Evolutionary conservation across 2,113 vertebrate genomes (phyloP), one percentile per base, ranked within the genome.

Genomic region (Trinectes maculatus): DNA sequence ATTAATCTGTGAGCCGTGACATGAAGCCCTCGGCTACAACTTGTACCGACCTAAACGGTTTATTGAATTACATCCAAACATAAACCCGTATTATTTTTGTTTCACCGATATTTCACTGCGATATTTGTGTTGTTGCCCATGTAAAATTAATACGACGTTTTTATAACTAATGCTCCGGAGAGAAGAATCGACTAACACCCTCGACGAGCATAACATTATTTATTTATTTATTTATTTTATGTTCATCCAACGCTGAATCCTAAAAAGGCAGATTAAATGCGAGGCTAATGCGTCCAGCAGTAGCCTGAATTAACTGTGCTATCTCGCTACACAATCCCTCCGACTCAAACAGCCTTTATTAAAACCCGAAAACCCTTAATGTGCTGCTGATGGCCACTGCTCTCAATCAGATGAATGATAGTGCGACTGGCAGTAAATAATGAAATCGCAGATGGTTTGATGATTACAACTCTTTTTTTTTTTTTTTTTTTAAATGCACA

Each of bases 1-100:
- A 65, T 80, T 72, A 60, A 57, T 53, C 43, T 76, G 29, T 48
- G 13, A 46, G 33, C 18, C 34, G 9, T 26, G 42, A 52, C 39
- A 70, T 26, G 36, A 60, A 72, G 21, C 13, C n/a, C 8, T 31
- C 18, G 44, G 36, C 34, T 33, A 3, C 31, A 56, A 0, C 37
- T 31, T 33, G 44, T n/a, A n/a, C n/a, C n/a, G n/a, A n/a, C n/a
- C n/a, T n/a, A n/a, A n/a, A n/a, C n/a, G n/a, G n/a, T n/a, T n/a
- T n/a, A n/a, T n/a, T n/a, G n/a, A n/a, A n/a, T n/a, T n/a, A n/a
- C n/a, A n/a, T n/a, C n/a, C n/a, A n/a, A n/a, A n/a, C n/a, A n/a
- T n/a, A n/a, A n/a, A n/a, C n/a, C n/a, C n/a, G n/a, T n/a, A n/a
- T n/a, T n/a, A n/a, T n/a, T n/a, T n/a, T n/a, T n/a, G n/a, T n/a